Base-by-base conservation (phyloP, 1,140 invertebrate genomes). In the Drosophila teissieri region DNA sequence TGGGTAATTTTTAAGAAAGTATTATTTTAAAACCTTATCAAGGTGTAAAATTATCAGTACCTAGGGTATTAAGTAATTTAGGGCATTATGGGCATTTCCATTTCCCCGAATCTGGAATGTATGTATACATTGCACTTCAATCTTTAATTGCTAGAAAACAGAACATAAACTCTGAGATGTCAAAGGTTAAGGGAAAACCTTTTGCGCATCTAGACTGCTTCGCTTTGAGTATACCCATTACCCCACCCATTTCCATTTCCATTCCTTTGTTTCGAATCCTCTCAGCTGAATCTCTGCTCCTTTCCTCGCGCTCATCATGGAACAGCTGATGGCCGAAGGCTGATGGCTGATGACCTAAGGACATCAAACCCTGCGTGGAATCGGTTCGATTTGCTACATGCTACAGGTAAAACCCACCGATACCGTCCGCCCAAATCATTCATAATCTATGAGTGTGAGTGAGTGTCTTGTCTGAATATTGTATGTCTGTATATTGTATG, bases 321-420 rank as follows among this genome's bases (percentile, higher is more conserved):
- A 72, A 72, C 68, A 72, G 68, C 68, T 72, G 68, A 70, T 53
- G n/a, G 44, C 31, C n/a, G 49, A 64, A 45, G 49, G 68, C 68
- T 72, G 68, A 70, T 53, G n/a, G 36, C 31, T 17, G 37, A 61
- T 45, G 49, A 40, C 51, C 65, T 36, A 70, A 57, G 67, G 67
- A 70, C 64, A 69, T 70, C 42, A 70, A 70, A 70, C 67, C 52
- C 67, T 40, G 49, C 40, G 44, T 46, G 44, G 22, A 49, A 70
- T 57, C 46, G 52, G 68, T 57, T 53, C 67, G 46, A 69, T 69
- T 63, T 19, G 36, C 53, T 57, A 72, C 68, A 72, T 19, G 36
- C 53, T 57, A 72, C 68, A 72, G 68, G 68, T 72, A 72, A 70
- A 49, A 72, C 46, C 27, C 31, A 37, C 36, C 60, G 40, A 51